Percentiles rank a stretch among this genome's conserved stretches.
Evolutionary conservation across 1,140 invertebrate genomes (phyloP).

Genomic region (Pseudobourletiella spinata): DNA sequence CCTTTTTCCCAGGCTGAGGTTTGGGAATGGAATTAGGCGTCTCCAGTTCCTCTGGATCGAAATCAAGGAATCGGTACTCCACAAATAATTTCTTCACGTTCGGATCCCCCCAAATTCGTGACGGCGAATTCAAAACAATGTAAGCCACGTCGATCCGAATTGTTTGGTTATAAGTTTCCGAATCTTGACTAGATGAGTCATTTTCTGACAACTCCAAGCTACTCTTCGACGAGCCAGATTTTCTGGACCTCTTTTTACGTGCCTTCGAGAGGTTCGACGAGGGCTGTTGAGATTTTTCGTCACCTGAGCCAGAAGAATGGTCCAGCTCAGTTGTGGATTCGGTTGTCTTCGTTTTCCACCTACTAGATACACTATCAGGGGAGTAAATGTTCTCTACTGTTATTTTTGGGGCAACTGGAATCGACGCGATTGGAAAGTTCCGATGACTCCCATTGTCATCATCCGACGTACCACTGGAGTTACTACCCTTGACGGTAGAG

Average conservation of each 20-base stretch:
- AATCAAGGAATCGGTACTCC: slow-evolving; percentile 15
- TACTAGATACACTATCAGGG: not conserved
- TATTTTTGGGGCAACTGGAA: not conserved
- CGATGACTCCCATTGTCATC: not conserved
- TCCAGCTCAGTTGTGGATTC: not conserved
- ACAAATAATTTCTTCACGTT: slow-evolving; percentile 15
- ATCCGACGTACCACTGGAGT: not conserved
- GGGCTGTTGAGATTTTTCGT: not conserved
- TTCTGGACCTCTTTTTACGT: not conserved
- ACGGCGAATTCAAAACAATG: not conserved
- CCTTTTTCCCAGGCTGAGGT: slow-evolving; percentile 15
- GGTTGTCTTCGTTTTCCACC: not conserved
- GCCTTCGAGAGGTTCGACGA: no score
- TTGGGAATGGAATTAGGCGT: slow-evolving; percentile 6
- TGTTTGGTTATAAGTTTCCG: not conserved
- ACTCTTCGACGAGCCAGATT: not conserved
- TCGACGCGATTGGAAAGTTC: not conserved
- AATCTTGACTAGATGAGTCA: not conserved
- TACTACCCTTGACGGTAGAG: not conserved
- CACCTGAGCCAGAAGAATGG: not conserved
- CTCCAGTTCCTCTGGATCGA: slow-evolving; percentile 12
- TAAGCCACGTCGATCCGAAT: slow-evolving; percentile 14
- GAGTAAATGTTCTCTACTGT: not conserved
- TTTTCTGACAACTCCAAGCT: not conserved
- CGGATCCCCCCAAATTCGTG: not conserved